Conservation (phyloP, 1,140 invertebrate genomes). For the Diorhabda elongata region DNA sequence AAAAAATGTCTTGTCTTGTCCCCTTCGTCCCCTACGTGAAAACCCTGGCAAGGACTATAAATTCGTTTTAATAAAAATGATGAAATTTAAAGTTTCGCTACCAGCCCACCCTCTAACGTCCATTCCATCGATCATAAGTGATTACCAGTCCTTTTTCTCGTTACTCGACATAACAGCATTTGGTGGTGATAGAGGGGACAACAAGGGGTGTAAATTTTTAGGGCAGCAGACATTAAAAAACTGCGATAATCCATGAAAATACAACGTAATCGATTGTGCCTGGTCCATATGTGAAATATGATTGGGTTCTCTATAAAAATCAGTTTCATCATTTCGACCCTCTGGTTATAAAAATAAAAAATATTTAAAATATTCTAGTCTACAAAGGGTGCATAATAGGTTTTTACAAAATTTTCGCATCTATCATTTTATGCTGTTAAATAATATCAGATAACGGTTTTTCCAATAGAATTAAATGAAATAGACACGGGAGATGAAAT, state of each 20-base stretch:
- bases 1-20: no score
- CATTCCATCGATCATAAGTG: neutral
- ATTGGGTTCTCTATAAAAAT: neutral
- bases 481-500: no score
- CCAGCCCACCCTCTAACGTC: no score
- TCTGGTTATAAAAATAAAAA: neutral
- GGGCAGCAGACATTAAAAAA: neutral
- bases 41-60: no score
- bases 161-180: neutral
- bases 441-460: no score
- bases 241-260: neutral
- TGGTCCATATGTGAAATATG: slow-evolving; percentile 2
- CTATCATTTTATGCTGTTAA: neutral
- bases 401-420: neutral
- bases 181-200: neutral
- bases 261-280: neutral
- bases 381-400: neutral
- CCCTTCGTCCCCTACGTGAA: no score
- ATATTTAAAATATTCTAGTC: neutral
- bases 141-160: neutral
- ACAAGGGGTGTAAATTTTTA: neutral
- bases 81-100: no score
- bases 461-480: no score
- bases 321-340: neutral
- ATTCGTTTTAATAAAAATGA: no score